Conservation (phyloP, 2,113 vertebrate species). For the Corythaixoides concolor region DNA sequence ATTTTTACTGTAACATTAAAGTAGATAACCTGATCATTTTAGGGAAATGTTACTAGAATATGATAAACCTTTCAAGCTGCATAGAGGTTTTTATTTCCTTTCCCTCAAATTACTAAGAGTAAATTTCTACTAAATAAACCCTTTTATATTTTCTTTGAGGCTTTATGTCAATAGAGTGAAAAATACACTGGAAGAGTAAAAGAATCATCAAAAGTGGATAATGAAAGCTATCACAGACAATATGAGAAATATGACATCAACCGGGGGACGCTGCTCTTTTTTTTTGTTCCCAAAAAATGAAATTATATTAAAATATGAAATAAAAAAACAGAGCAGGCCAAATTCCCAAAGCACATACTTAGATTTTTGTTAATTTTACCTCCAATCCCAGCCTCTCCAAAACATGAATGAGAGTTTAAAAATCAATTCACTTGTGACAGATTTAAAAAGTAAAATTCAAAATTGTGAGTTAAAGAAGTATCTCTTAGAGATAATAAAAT, state of each 20-base stretch:
- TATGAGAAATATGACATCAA: neutral
- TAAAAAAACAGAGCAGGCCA: neutral
- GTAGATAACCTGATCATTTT: neutral
- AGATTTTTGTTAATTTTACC: neutral
- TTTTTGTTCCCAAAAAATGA: neutral
- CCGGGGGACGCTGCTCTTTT: neutral
- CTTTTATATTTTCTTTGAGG: conserved; percentile 10
- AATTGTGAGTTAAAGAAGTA: neutral
- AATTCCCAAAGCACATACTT: neutral
- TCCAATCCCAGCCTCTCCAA: neutral
- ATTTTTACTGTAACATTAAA: neutral
- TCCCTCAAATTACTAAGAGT: neutral
- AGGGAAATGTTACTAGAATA: neutral
- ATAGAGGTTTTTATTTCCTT: neutral
- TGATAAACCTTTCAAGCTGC: neutral
- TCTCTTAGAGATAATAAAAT: neutral
- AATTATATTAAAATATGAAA: neutral
- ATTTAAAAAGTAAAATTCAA: neutral
- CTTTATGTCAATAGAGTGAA: neutral
- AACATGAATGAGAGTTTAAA: neutral
- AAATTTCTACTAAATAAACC: neutral
- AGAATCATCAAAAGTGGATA: neutral
- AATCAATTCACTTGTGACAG: neutral
- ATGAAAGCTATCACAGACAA: neutral
- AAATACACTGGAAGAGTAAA: neutral